phyloP scores from a whole-genome alignment of 2,113 vertebrate species.

The Myanophis thanlyinensis region DNA sequence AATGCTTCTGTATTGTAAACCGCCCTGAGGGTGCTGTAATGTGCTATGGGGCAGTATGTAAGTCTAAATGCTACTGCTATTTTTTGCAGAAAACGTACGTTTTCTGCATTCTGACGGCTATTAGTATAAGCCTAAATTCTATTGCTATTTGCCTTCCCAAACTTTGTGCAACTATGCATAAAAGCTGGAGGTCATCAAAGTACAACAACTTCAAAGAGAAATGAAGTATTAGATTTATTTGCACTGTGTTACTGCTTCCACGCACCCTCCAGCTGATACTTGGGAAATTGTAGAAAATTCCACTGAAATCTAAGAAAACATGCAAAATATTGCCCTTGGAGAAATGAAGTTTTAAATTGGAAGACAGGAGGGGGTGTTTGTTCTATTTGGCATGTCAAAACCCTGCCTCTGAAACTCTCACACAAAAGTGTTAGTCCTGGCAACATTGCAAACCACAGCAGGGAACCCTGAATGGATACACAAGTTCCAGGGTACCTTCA shows the following conservation, averaged over 20 bases:
- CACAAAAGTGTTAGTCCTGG: constrained; percentile 66
- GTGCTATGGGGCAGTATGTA: not conserved
- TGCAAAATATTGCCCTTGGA: constrained; percentile 61
- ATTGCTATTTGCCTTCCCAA: not conserved
- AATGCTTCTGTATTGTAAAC: not conserved
- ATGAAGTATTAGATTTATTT: not conserved
- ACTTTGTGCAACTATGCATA: not conserved
- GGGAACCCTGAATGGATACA: constrained; percentile 58
- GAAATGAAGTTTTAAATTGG: constrained; percentile 41
- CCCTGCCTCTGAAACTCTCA: constrained; percentile 67
- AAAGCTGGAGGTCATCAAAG: not conserved
- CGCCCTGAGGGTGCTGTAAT: not conserved
- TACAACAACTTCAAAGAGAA: not conserved
- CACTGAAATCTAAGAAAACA: constrained; percentile 47
- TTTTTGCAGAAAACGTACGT: not conserved
- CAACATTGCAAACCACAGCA: constrained; percentile 66
- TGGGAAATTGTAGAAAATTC: constrained; percentile 37
- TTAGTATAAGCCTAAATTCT: not conserved
- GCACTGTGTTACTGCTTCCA: not conserved
- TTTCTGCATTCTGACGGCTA: not conserved
- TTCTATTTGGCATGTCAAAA: constrained; percentile 68
- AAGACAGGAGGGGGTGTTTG: constrained; percentile 60
- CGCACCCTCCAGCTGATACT: not conserved
- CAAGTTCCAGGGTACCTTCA: constrained; percentile 53
- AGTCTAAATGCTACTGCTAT: not conserved